These are phyloP conservation scores for Gastrophryne carolinensis DNA, from an alignment of 2,797 vertebrate genomes.

Conservation along the genomic window DNA sequence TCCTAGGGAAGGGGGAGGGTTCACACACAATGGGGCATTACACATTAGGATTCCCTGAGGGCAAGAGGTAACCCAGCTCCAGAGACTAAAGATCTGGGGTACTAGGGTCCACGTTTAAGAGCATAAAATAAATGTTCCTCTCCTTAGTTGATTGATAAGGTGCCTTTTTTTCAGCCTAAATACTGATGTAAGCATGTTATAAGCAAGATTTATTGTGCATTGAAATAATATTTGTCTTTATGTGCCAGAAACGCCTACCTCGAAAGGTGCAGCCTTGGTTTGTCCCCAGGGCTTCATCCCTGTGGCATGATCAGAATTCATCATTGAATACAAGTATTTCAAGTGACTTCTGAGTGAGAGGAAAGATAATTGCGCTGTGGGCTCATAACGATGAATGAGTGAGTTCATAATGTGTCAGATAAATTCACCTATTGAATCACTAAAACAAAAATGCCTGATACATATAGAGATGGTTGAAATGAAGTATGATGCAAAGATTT, in stretches of 20 bases:
- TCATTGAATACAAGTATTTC: not conserved
- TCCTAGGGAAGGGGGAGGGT: too few species aligned
- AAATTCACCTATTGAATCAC: constrained; percentile 1
- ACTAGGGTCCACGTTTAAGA: too few species aligned
- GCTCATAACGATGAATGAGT: constrained; percentile 1
- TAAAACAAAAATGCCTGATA: not conserved
- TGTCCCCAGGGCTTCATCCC: not conserved
- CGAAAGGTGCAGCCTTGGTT: not conserved
- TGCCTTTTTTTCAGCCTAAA: too few species aligned
- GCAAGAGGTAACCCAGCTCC: too few species aligned
- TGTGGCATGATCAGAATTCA: not conserved
- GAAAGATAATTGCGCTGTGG: not conserved
- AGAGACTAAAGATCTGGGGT: too few species aligned
- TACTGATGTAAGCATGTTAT: too few species aligned
- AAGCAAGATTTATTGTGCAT: too few species aligned
- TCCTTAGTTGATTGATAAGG: too few species aligned
- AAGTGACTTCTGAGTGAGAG: not conserved
- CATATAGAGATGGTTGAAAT: not conserved
- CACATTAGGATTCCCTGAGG: too few species aligned
- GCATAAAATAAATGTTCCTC: too few species aligned
- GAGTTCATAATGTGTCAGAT: constrained; percentile 14
- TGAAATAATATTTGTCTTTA: not conserved
- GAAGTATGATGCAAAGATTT: not conserved
- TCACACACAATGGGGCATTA: too few species aligned
- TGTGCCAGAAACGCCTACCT: not conserved